Conservation (phyloP, 2,888 invertebrate genomes). For the Leptinotarsa peninsularis region DNA sequence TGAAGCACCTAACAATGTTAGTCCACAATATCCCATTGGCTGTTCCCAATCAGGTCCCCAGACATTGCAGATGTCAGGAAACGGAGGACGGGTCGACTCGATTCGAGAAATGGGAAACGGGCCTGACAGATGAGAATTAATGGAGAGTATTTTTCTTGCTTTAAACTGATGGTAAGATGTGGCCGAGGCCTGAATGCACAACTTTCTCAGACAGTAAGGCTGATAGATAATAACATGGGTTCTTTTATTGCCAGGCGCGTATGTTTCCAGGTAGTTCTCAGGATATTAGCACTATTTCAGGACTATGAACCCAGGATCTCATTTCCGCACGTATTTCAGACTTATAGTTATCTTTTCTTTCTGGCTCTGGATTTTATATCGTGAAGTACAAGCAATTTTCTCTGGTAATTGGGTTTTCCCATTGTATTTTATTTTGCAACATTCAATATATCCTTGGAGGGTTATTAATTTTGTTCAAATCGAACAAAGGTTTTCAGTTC, state of each 20-base stretch:
- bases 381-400: not conserved
- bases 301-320: conserved; percentile 14
- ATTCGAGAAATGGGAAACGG: conserved; percentile 35
- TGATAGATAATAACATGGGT: conserved; percentile 51
- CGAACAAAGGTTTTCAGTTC: too few species aligned
- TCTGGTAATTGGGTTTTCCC: not conserved
- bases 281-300: conserved; percentile 27
- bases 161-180: conserved; percentile 63
- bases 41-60: conserved; percentile 41
- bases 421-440: not conserved
- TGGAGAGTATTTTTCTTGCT: conserved; percentile 64
- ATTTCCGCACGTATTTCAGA: conserved; percentile 14
- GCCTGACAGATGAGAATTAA: conserved; percentile 64
- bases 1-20: conserved; percentile 41
- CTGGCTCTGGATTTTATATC: not conserved
- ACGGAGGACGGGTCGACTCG: conserved; percentile 38
- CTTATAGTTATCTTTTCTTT: conserved; percentile 9
- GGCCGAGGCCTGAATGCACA: conserved; percentile 58
- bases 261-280: conserved; percentile 30
- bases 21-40: conserved; percentile 38
- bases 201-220: conserved; percentile 47
- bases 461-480: not conserved
- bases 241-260: conserved; percentile 33
- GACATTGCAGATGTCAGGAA: conserved; percentile 40
- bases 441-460: not conserved